phyloP scores from a whole-genome alignment of 2,888 invertebrate genomes.

The Tanypteryx hageni region DNA sequence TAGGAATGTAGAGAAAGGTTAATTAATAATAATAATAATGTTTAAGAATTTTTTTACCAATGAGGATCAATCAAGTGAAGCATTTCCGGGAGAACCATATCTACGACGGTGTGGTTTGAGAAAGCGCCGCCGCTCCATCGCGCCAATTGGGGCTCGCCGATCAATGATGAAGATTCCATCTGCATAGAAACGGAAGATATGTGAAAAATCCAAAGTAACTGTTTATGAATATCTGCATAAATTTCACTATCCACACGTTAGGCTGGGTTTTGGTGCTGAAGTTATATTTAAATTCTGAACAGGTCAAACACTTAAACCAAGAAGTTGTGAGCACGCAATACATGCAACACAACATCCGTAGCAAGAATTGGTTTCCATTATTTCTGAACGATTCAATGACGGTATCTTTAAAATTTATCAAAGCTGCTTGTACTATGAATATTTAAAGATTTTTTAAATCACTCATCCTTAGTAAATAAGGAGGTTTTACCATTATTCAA shows the following conservation, averaged over 20 bases:
- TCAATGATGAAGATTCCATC: neutral
- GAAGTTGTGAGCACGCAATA: neutral
- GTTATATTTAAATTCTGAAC: neutral
- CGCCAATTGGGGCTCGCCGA: conserved; percentile 44
- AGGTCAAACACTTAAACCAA: neutral
- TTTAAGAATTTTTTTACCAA: conserved; percentile 71
- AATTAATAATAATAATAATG: neutral
- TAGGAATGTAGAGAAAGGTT: neutral
- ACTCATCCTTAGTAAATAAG: too few relatives aligned
- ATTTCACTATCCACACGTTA: neutral
- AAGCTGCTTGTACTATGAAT: too few relatives aligned
- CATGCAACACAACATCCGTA: too few relatives aligned
- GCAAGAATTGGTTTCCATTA: too few relatives aligned
- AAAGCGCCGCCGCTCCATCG: conserved; percentile 71
- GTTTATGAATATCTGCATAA: neutral
- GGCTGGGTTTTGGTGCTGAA: neutral
- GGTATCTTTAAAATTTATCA: too few relatives aligned
- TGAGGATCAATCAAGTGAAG: conserved; percentile 85
- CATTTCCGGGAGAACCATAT: conserved; percentile 87
- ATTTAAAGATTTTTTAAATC: too few relatives aligned
- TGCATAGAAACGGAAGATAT: neutral
- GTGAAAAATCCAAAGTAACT: neutral
- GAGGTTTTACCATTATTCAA: too few relatives aligned
- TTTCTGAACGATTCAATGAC: too few relatives aligned
- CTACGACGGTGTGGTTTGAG: conserved; percentile 88